Base-by-base conservation (phyloP, 2,113 vertebrate genomes). In the Gallinago media region DNA sequence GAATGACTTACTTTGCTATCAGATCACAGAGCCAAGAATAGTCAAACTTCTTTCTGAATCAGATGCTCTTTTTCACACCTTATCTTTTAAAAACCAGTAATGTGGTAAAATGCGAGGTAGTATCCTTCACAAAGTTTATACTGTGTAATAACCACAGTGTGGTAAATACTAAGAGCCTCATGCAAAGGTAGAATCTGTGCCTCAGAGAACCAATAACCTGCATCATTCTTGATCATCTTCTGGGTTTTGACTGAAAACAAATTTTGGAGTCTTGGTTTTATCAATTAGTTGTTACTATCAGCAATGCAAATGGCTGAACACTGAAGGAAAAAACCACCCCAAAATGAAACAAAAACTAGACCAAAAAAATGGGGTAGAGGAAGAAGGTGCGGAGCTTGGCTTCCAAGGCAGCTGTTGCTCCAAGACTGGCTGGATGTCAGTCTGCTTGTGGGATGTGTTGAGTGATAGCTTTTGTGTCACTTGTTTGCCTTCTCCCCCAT, bases 1-100 rank as follows among this genome's bases (percentile, higher is more conserved):
- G 1, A 3, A 26, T 77, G 12, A 13, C 9, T 55, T 4, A 20
- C 21, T 71, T 74, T 66, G 3, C n/a, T 46, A 40, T 54, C 31
- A 58, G 49, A 70, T 58, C 4, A 6, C 5, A 25, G 2, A 12
- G 26, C 15, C 23, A 88, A 32, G 34, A 84, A 66, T n/a, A 26
- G 25, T 36, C 15, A 75, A 49, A 38, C 17, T 36, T 58, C 19
- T 65, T 88, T 77, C 63, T 22, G n/a, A 71, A 66, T 46, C 18
- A 44, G 65, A 49, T 10, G 2, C 0, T 7, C n/a, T 61, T 7
- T 70, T 20, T 9, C 13, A 36, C 15, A 61, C 3, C 3, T 55
- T 36, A 42, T 7, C 7, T 55, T 75, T 34, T 25, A 59, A 44
- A 92, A 85, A 44, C 11, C 9, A 6, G 16, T 27, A 11, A 4